Evolutionary conservation across 30 jellyfish, hydroid and myxozoan genomes (phyloP).

Genomic region (Rhopilema esculentum): DNA sequence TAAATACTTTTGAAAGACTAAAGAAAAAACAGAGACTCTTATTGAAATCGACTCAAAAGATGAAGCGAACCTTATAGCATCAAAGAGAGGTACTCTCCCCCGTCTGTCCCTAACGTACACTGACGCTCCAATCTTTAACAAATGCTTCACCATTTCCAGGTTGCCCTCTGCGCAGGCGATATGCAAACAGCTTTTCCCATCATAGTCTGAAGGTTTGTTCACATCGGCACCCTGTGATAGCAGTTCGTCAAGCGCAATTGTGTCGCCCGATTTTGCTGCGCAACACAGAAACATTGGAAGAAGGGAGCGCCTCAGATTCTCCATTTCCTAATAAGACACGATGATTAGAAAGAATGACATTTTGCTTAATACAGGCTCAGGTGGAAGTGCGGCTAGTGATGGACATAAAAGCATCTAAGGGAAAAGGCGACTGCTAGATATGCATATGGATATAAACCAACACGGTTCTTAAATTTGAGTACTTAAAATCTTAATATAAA

Average conservation of each 20-base stretch:
- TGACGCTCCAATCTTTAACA: slow-evolving; percentile 86
- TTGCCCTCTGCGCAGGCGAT: slow-evolving; percentile 98
- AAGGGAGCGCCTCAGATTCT: slow-evolving; percentile 87
- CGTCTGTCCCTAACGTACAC: slow-evolving; percentile 88
- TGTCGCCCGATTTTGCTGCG: slow-evolving; percentile 99
- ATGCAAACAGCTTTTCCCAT: slow-evolving; percentile 95
- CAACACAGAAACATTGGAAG: slow-evolving; percentile 93
- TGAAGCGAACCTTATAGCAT: slow-evolving; percentile 85
- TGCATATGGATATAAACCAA: too few relatives aligned
- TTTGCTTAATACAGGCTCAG: too few relatives aligned
- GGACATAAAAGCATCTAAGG: background rate
- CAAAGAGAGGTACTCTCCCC: slow-evolving; percentile 96
- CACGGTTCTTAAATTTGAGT: too few relatives aligned
- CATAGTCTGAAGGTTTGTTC: slow-evolving; percentile 97
- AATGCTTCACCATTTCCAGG: slow-evolving; percentile 66
- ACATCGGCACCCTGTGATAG: slow-evolving; percentile 97
- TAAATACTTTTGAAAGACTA: too few relatives aligned
- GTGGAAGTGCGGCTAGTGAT: background rate
- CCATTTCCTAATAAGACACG: slow-evolving; percentile 83
- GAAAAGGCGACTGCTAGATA: background rate
- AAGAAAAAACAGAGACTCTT: background rate
- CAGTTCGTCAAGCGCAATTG: slow-evolving; percentile 75
- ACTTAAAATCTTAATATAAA: too few relatives aligned
- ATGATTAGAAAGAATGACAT: too few relatives aligned
- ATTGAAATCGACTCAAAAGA: background rate